Evolutionary conservation across 2,888 invertebrate genomes (phyloP).

Genomic region (Phania funesta): DNA sequence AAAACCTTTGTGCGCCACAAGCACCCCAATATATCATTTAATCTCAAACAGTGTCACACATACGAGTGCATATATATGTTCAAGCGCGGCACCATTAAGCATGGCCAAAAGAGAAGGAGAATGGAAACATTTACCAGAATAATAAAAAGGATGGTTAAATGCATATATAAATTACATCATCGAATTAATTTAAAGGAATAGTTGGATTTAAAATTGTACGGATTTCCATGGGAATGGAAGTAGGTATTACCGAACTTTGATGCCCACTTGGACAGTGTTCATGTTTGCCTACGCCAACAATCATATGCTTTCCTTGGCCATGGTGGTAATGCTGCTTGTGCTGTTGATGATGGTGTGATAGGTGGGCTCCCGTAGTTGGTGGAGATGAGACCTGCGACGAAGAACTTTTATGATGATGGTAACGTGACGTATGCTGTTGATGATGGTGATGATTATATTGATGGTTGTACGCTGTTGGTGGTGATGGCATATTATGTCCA

Average conservation of each 20-base stretch:
- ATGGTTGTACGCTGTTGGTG: slow-evolving; percentile 77
- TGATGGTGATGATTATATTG: slow-evolving; percentile 71
- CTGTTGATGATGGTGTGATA: slow-evolving; percentile 46
- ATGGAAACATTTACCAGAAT: background rate
- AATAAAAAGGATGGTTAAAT: slow-evolving; percentile 1
- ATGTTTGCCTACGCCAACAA: slow-evolving; percentile 71
- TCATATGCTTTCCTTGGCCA: slow-evolving; percentile 71
- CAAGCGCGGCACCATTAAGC: background rate
- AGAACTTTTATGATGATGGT: slow-evolving; percentile 69
- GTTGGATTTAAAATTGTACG: background rate
- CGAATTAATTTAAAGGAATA: slow-evolving; percentile 1
- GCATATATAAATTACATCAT: slow-evolving; percentile 31
- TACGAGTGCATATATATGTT: too few species aligned
- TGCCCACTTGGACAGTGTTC: slow-evolving; percentile 77
- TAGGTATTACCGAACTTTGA: slow-evolving; percentile 74
- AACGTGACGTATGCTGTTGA: slow-evolving; percentile 60
- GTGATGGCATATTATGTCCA: slow-evolving; percentile 80
- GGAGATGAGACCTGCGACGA: slow-evolving; percentile 66
- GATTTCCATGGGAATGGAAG: background rate
- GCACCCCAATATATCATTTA: slow-evolving; percentile 3
- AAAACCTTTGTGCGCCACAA: background rate
- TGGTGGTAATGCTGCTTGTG: slow-evolving; percentile 53
- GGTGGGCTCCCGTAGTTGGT: slow-evolving; percentile 61
- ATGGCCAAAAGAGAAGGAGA: background rate
- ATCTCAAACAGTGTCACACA: slow-evolving; percentile 26